These are phyloP conservation scores for Meta bourneti DNA, from an alignment of 2,888 invertebrate genomes.

Conservation along the genomic window DNA sequence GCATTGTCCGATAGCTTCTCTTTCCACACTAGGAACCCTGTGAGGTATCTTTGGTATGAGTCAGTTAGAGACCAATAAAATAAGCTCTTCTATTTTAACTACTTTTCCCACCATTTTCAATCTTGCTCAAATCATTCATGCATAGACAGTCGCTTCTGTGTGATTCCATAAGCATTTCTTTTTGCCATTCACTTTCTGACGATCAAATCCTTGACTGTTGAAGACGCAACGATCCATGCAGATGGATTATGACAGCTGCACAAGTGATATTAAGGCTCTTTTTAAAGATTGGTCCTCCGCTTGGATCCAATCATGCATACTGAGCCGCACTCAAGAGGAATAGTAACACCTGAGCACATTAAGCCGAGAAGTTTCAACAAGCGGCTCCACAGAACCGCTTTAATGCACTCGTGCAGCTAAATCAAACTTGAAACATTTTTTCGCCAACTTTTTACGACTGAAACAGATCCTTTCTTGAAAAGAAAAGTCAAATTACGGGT, in stretches of 20 bases:
- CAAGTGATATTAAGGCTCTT: neutral
- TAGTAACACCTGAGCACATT: too few relatives aligned
- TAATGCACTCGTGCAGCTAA: too few relatives aligned
- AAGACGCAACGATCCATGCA: slow-evolving; percentile 10
- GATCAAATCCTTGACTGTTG: neutral
- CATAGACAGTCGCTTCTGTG: neutral
- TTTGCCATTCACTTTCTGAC: neutral
- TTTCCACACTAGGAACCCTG: neutral
- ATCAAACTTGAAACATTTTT: too few relatives aligned
- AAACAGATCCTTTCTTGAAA: too few relatives aligned
- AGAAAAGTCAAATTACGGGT: too few relatives aligned
- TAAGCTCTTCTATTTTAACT: neutral
- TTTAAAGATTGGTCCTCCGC: neutral
- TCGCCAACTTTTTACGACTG: too few relatives aligned
- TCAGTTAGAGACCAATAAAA: slow-evolving; percentile 16
- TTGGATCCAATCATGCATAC: neutral
- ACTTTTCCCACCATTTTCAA: neutral
- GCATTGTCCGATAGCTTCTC: neutral
- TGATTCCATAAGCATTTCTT: neutral
- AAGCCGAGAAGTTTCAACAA: too few relatives aligned
- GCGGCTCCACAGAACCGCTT: too few relatives aligned
- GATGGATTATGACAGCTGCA: neutral
- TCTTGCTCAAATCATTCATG: neutral
- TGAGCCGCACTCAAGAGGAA: too few relatives aligned
- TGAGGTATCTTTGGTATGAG: neutral